Evolutionary conservation across 2,113 vertebrate species (phyloP), one percentile per base, ranked within the genome.

Genomic region (Rousettus leschenaultii): DNA sequence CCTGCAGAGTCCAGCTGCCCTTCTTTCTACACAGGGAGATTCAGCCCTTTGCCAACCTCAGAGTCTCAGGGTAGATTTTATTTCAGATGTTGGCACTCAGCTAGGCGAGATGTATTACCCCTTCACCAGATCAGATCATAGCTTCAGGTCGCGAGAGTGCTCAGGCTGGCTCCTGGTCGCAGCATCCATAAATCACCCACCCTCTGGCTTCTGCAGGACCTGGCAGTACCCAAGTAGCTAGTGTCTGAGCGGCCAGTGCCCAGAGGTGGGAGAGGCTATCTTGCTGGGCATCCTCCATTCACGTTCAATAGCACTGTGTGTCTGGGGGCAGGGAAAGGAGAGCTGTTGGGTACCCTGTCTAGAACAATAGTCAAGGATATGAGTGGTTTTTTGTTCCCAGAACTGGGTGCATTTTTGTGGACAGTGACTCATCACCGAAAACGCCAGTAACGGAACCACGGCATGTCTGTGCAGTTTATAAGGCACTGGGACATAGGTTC

Each of bases 321-420:
- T 77, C 55, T 83, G 84, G 55, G 53, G 57, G 87, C n/a, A 45
- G 28, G 87, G 92, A 94, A 66, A 93, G 48, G 63, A 55, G 28
- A 74, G 61, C 71, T 28, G 0, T 40, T 16, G 63, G 88, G 38
- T 22, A 78, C 61, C 59, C 68, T 91, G 33, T 91, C 78, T 45
- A 94, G 93, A 94, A 97, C 96, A 97, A 97, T 97, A 97, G 92
- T 91, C 68, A 78, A 43, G 57, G 66, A 61, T 86, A 21, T 77
- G 57, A 96, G 89, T 70, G 91, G 73, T 85, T 97, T 97, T 97
- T 71, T 93, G 82, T 97, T 97, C 95, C 93, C 89, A 97, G 95
- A 96, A 95, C 82, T 75, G 92, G 86, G 55, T 96, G 51, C 95
- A 97, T 97, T 97, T 97, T 97, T 98, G 97, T 97, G 97, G 97